Evolutionary conservation across 2,888 invertebrate genomes (phyloP).

Genomic region (Pandemis cinnamomeana): DNA sequence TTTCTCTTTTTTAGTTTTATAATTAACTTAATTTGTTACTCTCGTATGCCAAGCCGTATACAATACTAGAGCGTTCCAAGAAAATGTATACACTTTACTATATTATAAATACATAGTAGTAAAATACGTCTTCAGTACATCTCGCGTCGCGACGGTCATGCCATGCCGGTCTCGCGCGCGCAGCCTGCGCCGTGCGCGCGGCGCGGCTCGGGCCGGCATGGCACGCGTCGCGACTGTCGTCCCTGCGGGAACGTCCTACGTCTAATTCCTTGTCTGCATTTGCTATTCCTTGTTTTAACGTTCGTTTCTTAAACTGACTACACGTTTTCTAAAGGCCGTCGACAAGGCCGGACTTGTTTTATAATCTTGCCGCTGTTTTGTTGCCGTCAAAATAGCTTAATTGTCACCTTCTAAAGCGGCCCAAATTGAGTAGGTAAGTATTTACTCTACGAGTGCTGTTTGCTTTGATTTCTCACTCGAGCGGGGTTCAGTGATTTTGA

Average conservation of each 20-base stretch:
- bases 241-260: conserved; percentile 27
- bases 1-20: conserved; percentile 62
- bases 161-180: not conserved
- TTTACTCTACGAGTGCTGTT: conserved; percentile 4
- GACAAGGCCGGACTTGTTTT: conserved; percentile 60
- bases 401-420: conserved; percentile 25
- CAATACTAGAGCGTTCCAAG: conserved; percentile 79
- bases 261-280: conserved; percentile 43
- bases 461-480: conserved; percentile 16
- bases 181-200: not conserved
- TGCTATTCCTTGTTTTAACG: conserved; percentile 36
- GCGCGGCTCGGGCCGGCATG: conserved; percentile 30
- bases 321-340: conserved; percentile 52
- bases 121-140: conserved; percentile 70
- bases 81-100: conserved; percentile 74
- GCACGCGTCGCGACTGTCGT: conserved; percentile 38
- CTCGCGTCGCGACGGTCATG: conserved; percentile 39
- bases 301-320: conserved; percentile 32
- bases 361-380: conserved; percentile 49
- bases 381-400: conserved; percentile 49
- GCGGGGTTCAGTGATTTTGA: conserved; percentile 51
- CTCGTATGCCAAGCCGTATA: conserved; percentile 77
- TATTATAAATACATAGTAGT: conserved; percentile 77
- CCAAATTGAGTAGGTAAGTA: conserved; percentile 1
- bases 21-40: conserved; percentile 76